Percentiles rank a stretch among this genome's conserved stretches.
Conservation (phyloP, 2,888 invertebrate genomes). For the Dorcus parallelipipedus region DNA sequence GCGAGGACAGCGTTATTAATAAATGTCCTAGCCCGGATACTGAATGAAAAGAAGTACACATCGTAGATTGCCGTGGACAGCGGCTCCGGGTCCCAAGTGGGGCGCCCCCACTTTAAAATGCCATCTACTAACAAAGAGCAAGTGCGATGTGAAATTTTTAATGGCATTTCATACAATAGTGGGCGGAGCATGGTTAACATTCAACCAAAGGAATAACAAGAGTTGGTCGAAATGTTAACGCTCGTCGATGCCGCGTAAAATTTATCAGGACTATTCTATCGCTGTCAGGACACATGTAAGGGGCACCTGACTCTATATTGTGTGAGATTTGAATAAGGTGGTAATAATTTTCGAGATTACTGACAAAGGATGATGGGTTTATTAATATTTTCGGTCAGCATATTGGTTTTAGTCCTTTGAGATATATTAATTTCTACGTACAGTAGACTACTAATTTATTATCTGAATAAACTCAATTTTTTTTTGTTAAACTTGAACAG, state of each 20-base stretch:
- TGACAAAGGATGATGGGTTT: constrained; percentile 15
- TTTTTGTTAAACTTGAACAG: no score
- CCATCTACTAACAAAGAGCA: constrained; percentile 37
- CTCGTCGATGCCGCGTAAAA: constrained; percentile 11
- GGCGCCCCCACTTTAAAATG: constrained; percentile 34
- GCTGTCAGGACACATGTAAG: constrained; percentile 25
- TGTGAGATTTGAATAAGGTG: constrained; percentile 17
- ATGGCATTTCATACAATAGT: constrained; percentile 41
- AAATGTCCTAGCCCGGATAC: constrained; percentile 19
- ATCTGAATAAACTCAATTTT: no score
- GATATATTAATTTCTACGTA: no score
- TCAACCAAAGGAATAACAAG: constrained; percentile 23
- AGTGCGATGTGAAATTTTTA: constrained; percentile 42
- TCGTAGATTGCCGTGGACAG: constrained; percentile 25
- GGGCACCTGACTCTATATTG: constrained; percentile 22
- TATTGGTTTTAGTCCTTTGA: no score
- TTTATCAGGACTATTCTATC: constrained; percentile 17
- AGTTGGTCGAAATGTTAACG: constrained; percentile 7
- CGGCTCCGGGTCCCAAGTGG: constrained; percentile 26
- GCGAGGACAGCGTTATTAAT: constrained; percentile 12
- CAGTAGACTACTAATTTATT: no score
- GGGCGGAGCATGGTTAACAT: constrained; percentile 30
- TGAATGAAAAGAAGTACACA: constrained; percentile 26
- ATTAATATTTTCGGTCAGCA: constrained; percentile 19
- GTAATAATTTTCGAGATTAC: constrained; percentile 17